These are phyloP conservation scores for Ectropis grisescens DNA, from an alignment of 1,140 invertebrate species.

Conservation along the genomic window DNA sequence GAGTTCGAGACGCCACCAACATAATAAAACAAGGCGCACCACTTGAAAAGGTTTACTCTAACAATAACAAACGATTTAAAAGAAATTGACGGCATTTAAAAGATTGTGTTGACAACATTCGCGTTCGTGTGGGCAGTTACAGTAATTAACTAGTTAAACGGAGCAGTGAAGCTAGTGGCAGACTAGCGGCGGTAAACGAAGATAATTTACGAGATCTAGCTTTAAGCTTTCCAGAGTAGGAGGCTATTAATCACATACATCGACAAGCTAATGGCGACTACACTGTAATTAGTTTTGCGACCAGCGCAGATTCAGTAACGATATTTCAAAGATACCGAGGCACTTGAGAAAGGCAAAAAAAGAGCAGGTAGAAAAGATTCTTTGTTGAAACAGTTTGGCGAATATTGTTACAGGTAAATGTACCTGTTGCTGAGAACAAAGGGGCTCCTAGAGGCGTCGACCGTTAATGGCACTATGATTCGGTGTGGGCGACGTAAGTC, in stretches of 20 bases:
- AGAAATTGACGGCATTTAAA: too few relatives aligned
- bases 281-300: slow-evolving; percentile 20
- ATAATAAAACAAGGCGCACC: slow-evolving; percentile 13
- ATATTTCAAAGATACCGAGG: slow-evolving; percentile 10
- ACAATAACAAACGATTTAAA: too few relatives aligned
- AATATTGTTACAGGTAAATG: slow-evolving; percentile 29
- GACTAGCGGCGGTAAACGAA: slow-evolving; percentile 14
- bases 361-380: slow-evolving; percentile 35
- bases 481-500: slow-evolving; percentile 60
- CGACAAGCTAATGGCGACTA: slow-evolving; percentile 23
- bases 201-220: slow-evolving; percentile 20
- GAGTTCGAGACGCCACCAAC: slow-evolving; percentile 7
- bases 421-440: slow-evolving; percentile 60
- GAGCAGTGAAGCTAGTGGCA: slow-evolving; percentile 4
- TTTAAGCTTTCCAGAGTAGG: slow-evolving; percentile 15
- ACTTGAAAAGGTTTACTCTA: too few relatives aligned
- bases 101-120: too few relatives aligned
- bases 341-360: slow-evolving; percentile 18
- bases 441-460: slow-evolving; percentile 46
- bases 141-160: slow-evolving; percentile 16
- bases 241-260: slow-evolving; percentile 25
- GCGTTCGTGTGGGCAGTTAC: too few relatives aligned
- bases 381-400: slow-evolving; percentile 11
- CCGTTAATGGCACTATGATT: slow-evolving; percentile 48
- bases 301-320: slow-evolving; percentile 13